Base-by-base conservation (phyloP, 1,140 invertebrate species). In the Drosophila nebulosa region DNA sequence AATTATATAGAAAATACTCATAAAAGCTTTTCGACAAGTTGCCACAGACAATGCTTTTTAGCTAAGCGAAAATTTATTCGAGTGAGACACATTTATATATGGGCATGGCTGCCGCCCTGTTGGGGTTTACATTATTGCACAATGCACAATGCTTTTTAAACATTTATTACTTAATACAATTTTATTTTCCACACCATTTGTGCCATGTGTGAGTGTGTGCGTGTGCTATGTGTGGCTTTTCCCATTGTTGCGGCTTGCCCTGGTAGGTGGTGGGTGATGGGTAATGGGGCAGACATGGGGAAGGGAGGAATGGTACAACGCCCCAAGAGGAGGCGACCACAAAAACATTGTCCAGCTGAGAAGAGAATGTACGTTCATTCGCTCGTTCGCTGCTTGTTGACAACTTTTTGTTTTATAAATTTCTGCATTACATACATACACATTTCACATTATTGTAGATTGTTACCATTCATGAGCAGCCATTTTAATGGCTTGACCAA, bases 141-240 rank as follows among this genome's bases (percentile, higher is more conserved):
- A 53, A 60, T 55, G 56, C 27, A 39, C 24, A 62, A 52, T 55
- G 55, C 62, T 61, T 52, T 51, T 26, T 46, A 46, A 42, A 18
- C 51, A 67, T 66, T 76, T 72, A 62, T 62, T 61, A 52, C 46
- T 24, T 51, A 55, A 27, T 60, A 55, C 60, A 57, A 57, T 71
- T 67, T 66, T 70, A 62, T 72, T 57, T 55, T 30, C 24, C 27
- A 57, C 55, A 36, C 55, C 32, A 32, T 39, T 32, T 64, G 62
- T 12, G 30, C 22, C 57, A 51, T 73, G 36, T 51, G 39, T 50
- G 51, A 62, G 18, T 46, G 24, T 24, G 32, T 22, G 35, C n/a
- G 60, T 62, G 24, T 46, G 32, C 14, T 24, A 18, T 39, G 55
- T 60, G 55, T n/a, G 62, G 32, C 32, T 32, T 16, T 57, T 36